A percentile compares a stretch with the other conserved stretches of the same genome.
phyloP scores from a whole-genome alignment of 2,113 vertebrate genomes.

The Stegastes partitus region DNA sequence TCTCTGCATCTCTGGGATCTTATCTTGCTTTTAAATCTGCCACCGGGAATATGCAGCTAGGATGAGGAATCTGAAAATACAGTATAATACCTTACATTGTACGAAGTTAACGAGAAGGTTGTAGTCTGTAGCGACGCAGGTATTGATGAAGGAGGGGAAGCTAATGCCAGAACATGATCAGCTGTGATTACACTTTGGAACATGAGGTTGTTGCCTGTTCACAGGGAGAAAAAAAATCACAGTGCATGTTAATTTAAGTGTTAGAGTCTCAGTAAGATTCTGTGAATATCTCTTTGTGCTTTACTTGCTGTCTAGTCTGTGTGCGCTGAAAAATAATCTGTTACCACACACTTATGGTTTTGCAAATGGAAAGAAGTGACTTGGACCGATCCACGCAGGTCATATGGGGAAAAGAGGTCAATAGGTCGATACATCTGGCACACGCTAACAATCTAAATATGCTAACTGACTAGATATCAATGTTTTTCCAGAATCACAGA shows the following conservation, averaged over 20 bases:
- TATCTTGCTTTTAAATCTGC: not conserved
- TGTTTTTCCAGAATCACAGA: too few relatives aligned
- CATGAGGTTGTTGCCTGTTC: not conserved
- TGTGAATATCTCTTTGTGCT: too few relatives aligned
- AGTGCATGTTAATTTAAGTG: not conserved
- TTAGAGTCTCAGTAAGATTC: too few relatives aligned
- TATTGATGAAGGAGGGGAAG: not conserved
- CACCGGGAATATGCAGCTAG: not conserved
- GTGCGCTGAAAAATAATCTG: too few relatives aligned
- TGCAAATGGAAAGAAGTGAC: too few relatives aligned
- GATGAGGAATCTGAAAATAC: not conserved
- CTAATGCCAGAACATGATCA: not conserved
- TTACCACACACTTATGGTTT: too few relatives aligned
- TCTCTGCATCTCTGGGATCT: not conserved
- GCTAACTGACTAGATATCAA: too few relatives aligned
- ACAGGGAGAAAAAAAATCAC: not conserved
- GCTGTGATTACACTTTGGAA: not conserved
- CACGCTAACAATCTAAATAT: too few relatives aligned
- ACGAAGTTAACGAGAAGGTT: not conserved
- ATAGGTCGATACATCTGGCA: too few relatives aligned
- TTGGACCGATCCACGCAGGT: too few relatives aligned
- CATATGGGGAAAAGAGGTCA: too few relatives aligned
- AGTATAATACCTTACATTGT: conserved; percentile 1
- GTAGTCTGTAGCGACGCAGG: not conserved
- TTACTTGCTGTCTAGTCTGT: too few relatives aligned